Conservation (phyloP, 2,888 invertebrate species). For the Apeira syringaria region DNA sequence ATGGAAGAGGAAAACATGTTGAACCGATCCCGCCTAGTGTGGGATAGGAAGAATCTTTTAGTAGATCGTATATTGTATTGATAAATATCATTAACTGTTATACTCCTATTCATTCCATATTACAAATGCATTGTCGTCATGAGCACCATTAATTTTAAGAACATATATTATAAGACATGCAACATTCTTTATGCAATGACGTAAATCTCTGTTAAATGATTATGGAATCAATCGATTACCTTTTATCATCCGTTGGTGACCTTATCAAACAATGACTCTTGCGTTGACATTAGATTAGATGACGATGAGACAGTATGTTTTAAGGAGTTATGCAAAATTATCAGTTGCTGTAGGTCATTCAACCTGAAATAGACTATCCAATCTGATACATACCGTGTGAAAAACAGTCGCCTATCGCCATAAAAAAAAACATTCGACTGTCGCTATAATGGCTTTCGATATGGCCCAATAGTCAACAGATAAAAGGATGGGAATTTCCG, state of each 20-base stretch:
- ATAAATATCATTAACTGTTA: too few relatives aligned
- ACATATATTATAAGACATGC: too few relatives aligned
- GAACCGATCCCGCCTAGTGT: too few relatives aligned
- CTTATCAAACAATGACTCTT: slow-evolving; percentile 57
- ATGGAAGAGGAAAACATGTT: too few relatives aligned
- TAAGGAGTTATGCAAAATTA: slow-evolving; percentile 51
- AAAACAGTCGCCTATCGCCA: slow-evolving; percentile 40
- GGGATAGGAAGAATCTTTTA: too few relatives aligned
- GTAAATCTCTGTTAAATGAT: slow-evolving; percentile 22
- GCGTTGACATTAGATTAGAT: slow-evolving; percentile 23
- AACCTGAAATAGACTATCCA: slow-evolving; percentile 46
- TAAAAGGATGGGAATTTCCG: slow-evolving; percentile 56
- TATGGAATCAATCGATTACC: slow-evolving; percentile 31
- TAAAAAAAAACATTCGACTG: slow-evolving; percentile 45
- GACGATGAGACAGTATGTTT: slow-evolving; percentile 33
- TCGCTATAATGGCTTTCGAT: slow-evolving; percentile 50
- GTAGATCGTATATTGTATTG: too few relatives aligned
- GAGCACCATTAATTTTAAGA: background rate
- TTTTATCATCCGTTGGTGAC: slow-evolving; percentile 35
- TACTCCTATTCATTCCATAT: too few relatives aligned
- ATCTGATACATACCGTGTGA: slow-evolving; percentile 47
- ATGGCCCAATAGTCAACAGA: slow-evolving; percentile 54
- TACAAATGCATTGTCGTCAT: background rate
- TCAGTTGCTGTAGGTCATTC: slow-evolving; percentile 57
- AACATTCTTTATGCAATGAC: slow-evolving; percentile 6